phyloP scores from a whole-genome alignment of 2,113 vertebrate genomes.

The Prochilodus magdalenae region DNA sequence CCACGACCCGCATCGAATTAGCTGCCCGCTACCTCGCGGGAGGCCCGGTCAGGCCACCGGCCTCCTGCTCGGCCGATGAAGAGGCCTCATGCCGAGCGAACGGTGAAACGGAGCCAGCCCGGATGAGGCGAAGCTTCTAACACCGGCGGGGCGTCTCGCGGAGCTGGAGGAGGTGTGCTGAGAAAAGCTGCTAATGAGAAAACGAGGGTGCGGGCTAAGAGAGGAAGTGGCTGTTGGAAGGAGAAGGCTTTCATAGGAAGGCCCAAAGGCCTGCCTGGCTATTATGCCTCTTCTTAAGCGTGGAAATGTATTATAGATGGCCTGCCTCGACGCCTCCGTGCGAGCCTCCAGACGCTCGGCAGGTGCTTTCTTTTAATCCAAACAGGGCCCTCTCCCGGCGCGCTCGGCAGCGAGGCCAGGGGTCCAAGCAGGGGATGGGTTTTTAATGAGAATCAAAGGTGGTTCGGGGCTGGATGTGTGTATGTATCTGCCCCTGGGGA shows the following conservation, averaged over 20 bases:
- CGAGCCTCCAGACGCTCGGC: constrained; percentile 69
- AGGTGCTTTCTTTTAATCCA: constrained; percentile 79
- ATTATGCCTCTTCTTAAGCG: constrained; percentile 51
- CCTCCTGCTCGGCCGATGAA: constrained; percentile 21
- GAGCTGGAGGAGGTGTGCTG: constrained; percentile 51
- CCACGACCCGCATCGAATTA: constrained; percentile 44
- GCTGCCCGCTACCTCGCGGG: constrained; percentile 20
- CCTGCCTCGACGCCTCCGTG: constrained; percentile 10
- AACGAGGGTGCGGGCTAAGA: constrained; percentile 21
- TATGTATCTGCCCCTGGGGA: constrained; percentile 60
- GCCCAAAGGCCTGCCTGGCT: constrained; percentile 39
- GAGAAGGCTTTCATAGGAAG: constrained; percentile 34
- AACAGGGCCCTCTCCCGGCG: constrained; percentile 10
- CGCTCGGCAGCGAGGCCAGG: constrained; percentile 56
- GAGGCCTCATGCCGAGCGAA: constrained; percentile 31
- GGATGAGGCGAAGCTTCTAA: constrained; percentile 40
- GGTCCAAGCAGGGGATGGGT: constrained; percentile 55
- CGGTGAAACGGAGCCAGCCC: background rate
- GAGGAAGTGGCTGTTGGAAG: constrained; percentile 35
- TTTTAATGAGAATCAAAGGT: constrained; percentile 74
- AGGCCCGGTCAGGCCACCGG: constrained; percentile 42
- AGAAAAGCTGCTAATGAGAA: constrained; percentile 51
- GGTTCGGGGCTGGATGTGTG: constrained; percentile 34
- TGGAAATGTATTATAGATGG: constrained; percentile 59
- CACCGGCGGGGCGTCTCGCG: constrained; percentile 39